These are phyloP conservation scores for Ciconia stormi DNA, from an alignment of 2,113 vertebrate species.

Conservation along the genomic window DNA sequence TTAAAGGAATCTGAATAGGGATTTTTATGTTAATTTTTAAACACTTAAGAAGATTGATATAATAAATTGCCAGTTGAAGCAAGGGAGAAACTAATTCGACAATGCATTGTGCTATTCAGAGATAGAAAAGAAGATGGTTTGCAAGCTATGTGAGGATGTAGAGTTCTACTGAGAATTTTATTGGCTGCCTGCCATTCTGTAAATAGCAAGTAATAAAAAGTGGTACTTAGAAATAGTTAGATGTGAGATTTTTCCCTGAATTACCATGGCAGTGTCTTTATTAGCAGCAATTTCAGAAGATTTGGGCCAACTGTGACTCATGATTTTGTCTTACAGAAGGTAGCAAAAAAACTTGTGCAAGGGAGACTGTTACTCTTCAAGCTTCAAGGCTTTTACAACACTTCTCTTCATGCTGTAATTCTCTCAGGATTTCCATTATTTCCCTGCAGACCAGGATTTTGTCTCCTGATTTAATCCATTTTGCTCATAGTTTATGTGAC, in stretches of 20 bases:
- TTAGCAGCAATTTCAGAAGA: not conserved
- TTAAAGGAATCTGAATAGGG: not conserved
- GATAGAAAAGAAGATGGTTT: slow-evolving; percentile 11
- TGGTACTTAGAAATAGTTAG: not conserved
- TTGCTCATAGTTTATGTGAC: not conserved
- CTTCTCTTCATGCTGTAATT: not conserved
- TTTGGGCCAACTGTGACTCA: not conserved
- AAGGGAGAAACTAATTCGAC: slow-evolving; percentile 9
- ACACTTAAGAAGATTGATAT: not conserved
- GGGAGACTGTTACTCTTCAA: not conserved
- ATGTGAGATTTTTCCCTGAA: not conserved
- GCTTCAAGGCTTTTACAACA: not conserved
- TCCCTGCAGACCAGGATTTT: not conserved
- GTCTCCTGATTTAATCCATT: not conserved
- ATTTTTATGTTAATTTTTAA: slow-evolving; percentile 15
- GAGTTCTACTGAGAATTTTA: slow-evolving; percentile 11
- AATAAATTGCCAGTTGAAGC: slow-evolving; percentile 9
- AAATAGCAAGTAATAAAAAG: slow-evolving; percentile 37
- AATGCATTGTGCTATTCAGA: not conserved
- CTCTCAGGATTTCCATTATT: not conserved
- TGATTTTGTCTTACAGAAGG: not conserved
- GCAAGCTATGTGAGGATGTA: not conserved
- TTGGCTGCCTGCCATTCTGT: slow-evolving; percentile 40
- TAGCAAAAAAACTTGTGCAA: not conserved
- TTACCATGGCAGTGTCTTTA: not conserved